Evolutionary conservation across 1,140 invertebrate species (phyloP).

Genomic region (Platorchestia sp.): DNA sequence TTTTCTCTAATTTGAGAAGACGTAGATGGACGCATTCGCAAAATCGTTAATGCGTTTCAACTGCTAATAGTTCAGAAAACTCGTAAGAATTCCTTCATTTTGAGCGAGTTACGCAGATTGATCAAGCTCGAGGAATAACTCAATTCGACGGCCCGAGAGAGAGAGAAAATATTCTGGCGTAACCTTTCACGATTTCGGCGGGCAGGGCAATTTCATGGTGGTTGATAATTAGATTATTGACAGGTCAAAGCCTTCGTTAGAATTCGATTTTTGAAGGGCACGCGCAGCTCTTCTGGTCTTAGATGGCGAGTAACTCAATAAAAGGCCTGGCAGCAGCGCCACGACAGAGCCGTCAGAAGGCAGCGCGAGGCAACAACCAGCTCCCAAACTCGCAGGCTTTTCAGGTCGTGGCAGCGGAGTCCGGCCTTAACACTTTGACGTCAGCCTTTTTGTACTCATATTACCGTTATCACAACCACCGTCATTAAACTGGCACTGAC

Average conservation of each 20-base stretch:
- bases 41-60: not conserved
- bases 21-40: not conserved
- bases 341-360: not conserved
- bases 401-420: not conserved
- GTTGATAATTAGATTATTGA: constrained; percentile 40
- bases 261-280: constrained; percentile 40
- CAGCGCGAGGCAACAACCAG: not conserved
- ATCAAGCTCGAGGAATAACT: constrained; percentile 24
- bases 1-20: not conserved
- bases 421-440: no score
- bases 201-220: constrained; percentile 33
- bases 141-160: not conserved
- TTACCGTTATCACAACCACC: no score
- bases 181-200: constrained; percentile 30
- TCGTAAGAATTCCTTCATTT: not conserved
- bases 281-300: constrained; percentile 13
- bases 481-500: no score
- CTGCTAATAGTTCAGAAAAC: not conserved
- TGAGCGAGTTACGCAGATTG: not conserved
- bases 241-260: constrained; percentile 39
- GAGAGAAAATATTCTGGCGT: constrained; percentile 23
- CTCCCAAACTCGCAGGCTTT: not conserved
- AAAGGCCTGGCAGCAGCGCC: not conserved
- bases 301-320: not conserved
- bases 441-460: no score